Conservation (phyloP, 1,140 invertebrate species). For the Eciton burchellii region DNA sequence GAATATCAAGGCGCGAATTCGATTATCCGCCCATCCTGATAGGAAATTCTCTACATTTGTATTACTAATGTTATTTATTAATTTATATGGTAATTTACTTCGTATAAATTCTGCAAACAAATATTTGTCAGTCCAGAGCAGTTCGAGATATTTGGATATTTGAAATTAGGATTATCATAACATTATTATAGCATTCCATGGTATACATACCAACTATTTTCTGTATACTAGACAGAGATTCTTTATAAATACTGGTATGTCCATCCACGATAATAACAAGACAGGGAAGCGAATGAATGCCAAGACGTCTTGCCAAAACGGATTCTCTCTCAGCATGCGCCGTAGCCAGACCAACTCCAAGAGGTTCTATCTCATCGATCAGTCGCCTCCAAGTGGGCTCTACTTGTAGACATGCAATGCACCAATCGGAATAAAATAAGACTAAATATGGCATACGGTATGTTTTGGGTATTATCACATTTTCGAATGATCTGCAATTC, state of each 20-base stretch:
- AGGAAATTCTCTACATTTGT: slow-evolving; percentile 92
- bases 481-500: slow-evolving; percentile 92
- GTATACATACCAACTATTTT: slow-evolving; percentile 92
- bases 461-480: slow-evolving; percentile 93
- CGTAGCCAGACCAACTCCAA: slow-evolving; percentile 90
- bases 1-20: slow-evolving; percentile 95
- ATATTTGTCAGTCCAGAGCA: neutral
- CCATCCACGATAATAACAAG: slow-evolving; percentile 94
- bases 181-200: no score
- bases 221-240: slow-evolving; percentile 90
- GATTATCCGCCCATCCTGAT: slow-evolving; percentile 95
- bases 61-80: slow-evolving; percentile 91
- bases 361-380: slow-evolving; percentile 93
- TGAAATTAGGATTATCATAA: no score
- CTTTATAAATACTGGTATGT: slow-evolving; percentile 92
- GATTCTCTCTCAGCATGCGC: slow-evolving; percentile 94
- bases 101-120: slow-evolving; percentile 91
- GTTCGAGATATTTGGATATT: neutral
- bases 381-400: slow-evolving; percentile 93
- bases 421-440: slow-evolving; percentile 97
- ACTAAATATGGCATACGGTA: slow-evolving; percentile 92
- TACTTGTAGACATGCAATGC: slow-evolving; percentile 94
- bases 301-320: slow-evolving; percentile 90
- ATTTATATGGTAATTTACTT: slow-evolving; percentile 92
- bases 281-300: slow-evolving; percentile 92